These are phyloP conservation scores for Rhingia campestris DNA, from an alignment of 2,888 invertebrate species.

Conservation along the genomic window DNA sequence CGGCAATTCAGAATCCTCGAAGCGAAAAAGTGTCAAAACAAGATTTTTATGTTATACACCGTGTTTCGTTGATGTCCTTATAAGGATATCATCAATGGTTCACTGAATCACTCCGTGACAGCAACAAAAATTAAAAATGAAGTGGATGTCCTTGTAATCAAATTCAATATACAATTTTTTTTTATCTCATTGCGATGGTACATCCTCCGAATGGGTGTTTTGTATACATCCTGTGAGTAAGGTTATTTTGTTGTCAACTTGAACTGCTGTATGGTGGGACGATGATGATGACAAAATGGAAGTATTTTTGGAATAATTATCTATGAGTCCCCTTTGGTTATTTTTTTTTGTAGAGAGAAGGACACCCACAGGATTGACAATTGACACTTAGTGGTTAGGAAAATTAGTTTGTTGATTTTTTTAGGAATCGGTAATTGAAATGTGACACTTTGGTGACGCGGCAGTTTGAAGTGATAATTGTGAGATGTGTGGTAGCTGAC, in stretches of 20 bases:
- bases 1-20: constrained; percentile 69
- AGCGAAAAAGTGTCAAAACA: constrained; percentile 73
- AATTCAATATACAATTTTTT: constrained; percentile 43
- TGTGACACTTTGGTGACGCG: too few species aligned
- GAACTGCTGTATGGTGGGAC: neutral
- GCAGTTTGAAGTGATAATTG: too few species aligned
- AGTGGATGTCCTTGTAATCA: constrained; percentile 66
- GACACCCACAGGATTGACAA: too few species aligned
- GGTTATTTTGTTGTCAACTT: constrained; percentile 51
- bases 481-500: too few species aligned
- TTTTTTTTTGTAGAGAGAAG: neutral
- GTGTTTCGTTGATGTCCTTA: constrained; percentile 51
- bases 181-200: constrained; percentile 14
- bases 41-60: constrained; percentile 55
- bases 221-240: constrained; percentile 41
- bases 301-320: constrained; percentile 32
- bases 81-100: constrained; percentile 39
- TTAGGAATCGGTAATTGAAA: too few species aligned
- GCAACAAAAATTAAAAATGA: constrained; percentile 69
- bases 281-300: constrained; percentile 4
- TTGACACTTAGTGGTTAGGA: too few species aligned
- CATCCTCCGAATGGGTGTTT: constrained; percentile 12
- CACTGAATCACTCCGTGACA: constrained; percentile 45
- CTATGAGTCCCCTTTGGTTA: neutral
- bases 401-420: too few species aligned